Evolutionary conservation across 2,113 vertebrate species (phyloP), one percentile per base, ranked within the genome.

Genomic region (Oncorhynchus masou): DNA sequence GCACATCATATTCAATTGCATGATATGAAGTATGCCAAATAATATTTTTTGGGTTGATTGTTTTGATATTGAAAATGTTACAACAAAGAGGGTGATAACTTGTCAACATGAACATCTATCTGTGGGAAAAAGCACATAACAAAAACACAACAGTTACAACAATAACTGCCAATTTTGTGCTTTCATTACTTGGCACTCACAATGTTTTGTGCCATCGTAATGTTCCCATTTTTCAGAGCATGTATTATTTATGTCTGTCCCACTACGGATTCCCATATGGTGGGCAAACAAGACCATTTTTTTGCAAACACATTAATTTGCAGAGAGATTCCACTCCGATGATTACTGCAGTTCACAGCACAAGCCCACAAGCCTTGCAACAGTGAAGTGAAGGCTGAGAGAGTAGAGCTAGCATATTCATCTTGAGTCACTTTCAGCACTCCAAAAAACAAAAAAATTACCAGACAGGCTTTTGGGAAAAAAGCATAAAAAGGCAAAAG

Each of bases 181-280:
- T 24, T 62, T 39, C 54, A 57, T 70, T 74, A 87, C 74, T 31
- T 73, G 79, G 79, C 83, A 81, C 39, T 22, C 45, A 77, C 78
- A 83, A 74, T 82, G 83, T 86, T 82, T 74, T 73, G 69, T 85
- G 81, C 81, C 24, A 68, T 74, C 73, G 71, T 82, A 73, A 83
- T 78, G 83, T 85, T 87, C 78, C 79, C 74, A 68, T 86, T 86
- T 90, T 89, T 85, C 79, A 80, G 69, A 59, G 12, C 86, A 91
- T 91, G 83, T 83, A 88, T 93, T 90, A 92, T 92, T 90, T 68
- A 92, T 87, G 87, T 75, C n/a, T 69, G 84, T 90, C 91, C 90
- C 87, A 74, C 86, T 81, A 76, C 84, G 81, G 79, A 88, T 76
- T 92, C 90, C 84, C 86, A 81, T 74, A 86, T 60, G 80, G 84